Evolutionary conservation across 37 sponge, comb jelly and placozoan genomes (phyloP), one percentile per base, ranked within the genome.

Genomic region (Lycopodina hypogea): DNA sequence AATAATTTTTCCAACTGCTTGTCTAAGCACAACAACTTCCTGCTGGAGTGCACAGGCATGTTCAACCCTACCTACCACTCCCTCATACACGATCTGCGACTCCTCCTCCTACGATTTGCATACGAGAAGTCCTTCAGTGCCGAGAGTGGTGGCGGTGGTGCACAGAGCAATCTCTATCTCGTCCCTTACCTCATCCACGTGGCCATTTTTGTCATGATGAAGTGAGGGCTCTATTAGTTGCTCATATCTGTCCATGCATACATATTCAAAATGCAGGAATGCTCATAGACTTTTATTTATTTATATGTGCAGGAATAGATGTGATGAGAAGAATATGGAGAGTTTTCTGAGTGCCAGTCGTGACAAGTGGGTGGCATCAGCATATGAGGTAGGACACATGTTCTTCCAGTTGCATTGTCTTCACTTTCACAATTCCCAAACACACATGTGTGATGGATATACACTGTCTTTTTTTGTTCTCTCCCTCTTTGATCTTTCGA

Each of bases 81-180:
- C 19, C 65, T 77, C 55, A 82, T 84, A 0, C 97, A 93, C 68
- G 97, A 96, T 55, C 34, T 96, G 18, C 55, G 85, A 30, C 82
- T 88, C 30, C 77, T 96, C 2, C 53, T 96, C 26, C 75, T 93
- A 23, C 76, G 90, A 21, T 96, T 92, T 88, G 91, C 92, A 21
- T 61, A 81, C 63, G 97, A 92, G 81, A 77, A 81, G 66, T 93
- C 97, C 3, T 96, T 96, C 81, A 93, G 97, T 84, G 88, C 71
- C 8, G 97, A 96, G 64, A 86, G 87, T 76, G 97, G 97, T 22
- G 97, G 97, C 3, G 97, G 97, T 34, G 94, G 97, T 19, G 80
- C 91, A 23, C 88, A 92, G 74, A 96, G 97, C 67, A 96, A 96
- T 79, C 62, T 96, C 57, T 64, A 85, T 61, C 70, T 94, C 50